Conservation (phyloP, 2,113 vertebrate species). For the Corythornis vintsioides region DNA sequence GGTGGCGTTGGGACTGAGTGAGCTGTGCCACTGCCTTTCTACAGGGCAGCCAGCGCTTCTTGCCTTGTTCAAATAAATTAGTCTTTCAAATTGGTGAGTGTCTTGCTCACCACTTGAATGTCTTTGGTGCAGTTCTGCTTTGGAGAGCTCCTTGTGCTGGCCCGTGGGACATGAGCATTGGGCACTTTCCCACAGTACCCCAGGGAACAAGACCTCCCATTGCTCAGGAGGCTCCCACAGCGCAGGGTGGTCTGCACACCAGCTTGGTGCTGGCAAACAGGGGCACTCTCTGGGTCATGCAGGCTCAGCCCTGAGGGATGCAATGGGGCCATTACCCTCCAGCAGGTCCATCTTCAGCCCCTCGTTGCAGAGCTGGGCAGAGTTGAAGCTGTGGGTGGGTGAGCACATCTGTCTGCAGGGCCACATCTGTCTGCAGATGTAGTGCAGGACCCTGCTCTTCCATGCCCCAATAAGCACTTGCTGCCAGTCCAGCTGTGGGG, state of each 20-base stretch:
- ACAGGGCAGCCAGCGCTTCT: background rate
- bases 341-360: slow-evolving; percentile 86
- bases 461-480: slow-evolving; percentile 89
- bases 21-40: background rate
- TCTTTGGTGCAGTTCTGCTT: fast-evolving
- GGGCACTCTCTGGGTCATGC: fast-evolving
- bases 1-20: background rate
- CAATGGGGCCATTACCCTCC: slow-evolving; percentile 78
- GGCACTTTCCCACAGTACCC: fast-evolving
- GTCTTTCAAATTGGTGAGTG: background rate
- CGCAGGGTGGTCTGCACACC: background rate
- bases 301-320: background rate
- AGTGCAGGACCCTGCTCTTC: slow-evolving; percentile 90
- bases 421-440: slow-evolving; percentile 70
- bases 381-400: slow-evolving; percentile 90
- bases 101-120: background rate
- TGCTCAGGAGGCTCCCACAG: fast-evolving
- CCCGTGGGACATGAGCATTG: fast-evolving
- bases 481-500: slow-evolving; percentile 70
- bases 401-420: slow-evolving; percentile 44
- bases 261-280: fast-evolving
- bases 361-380: slow-evolving; percentile 78
- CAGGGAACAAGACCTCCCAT: fast-evolving
- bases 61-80: slow-evolving; percentile 38
- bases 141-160: background rate